Conservation (phyloP, 2,113 vertebrate species). For the Sinocyclocheilus anshuiensis region DNA sequence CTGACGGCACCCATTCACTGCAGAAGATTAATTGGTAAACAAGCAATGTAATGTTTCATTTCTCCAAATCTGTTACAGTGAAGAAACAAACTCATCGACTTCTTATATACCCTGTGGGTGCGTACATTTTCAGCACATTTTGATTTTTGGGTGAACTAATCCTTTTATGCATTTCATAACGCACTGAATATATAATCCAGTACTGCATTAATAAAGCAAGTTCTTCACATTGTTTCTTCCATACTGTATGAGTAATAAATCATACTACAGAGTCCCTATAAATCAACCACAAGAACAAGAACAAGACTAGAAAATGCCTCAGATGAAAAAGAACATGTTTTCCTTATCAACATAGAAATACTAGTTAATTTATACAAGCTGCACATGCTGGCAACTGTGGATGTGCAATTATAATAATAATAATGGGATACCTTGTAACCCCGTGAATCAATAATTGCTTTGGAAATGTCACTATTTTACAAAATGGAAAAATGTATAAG, state of each 20-base stretch:
- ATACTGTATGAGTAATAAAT: background rate
- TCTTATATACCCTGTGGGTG: too few species aligned
- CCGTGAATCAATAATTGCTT: background rate
- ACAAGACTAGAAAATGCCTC: background rate
- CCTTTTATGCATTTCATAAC: too few species aligned
- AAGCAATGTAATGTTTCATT: too few species aligned
- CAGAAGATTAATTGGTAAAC: too few species aligned
- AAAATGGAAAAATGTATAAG: background rate
- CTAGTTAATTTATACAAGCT: background rate
- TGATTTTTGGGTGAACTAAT: too few species aligned
- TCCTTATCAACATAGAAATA: background rate
- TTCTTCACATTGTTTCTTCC: background rate
- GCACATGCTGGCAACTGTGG: background rate
- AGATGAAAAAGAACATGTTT: background rate
- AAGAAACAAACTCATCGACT: too few species aligned
- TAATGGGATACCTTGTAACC: background rate
- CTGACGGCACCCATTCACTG: too few species aligned
- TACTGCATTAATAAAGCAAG: background rate
- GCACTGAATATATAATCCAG: background rate
- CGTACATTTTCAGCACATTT: too few species aligned
- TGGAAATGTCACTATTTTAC: background rate
- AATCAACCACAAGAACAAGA: background rate
- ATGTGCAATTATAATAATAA: conserved; percentile 11
- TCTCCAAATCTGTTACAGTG: too few species aligned
- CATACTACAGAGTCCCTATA: too few species aligned